Percentiles rank a stretch among this genome's conserved stretches.
phyloP scores from a whole-genome alignment of 2,888 invertebrate genomes.

The Polylopha cassiicola region DNA sequence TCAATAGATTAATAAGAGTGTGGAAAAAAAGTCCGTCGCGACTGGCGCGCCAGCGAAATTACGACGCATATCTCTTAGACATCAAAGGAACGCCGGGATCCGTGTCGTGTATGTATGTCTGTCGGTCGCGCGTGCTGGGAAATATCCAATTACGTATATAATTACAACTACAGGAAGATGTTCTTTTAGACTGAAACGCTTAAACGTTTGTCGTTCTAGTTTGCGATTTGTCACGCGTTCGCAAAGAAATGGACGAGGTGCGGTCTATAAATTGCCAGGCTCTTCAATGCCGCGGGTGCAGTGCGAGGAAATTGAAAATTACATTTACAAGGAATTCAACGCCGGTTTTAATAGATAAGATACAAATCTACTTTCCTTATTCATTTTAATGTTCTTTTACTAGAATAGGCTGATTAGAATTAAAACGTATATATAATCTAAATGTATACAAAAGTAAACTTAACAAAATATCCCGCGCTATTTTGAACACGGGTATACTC shows the following conservation, averaged over 20 bases:
- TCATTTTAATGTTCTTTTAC: too few species aligned
- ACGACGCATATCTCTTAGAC: slow-evolving; percentile 10
- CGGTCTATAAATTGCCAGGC: too few species aligned
- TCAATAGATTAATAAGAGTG: slow-evolving; percentile 18
- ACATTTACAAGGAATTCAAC: too few species aligned
- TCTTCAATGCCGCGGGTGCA: too few species aligned
- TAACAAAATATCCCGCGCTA: too few species aligned
- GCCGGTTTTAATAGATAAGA: too few species aligned
- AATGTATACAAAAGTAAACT: too few species aligned
- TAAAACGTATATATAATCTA: too few species aligned
- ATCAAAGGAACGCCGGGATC: slow-evolving; percentile 36
- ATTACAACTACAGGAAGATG: slow-evolving; percentile 28
- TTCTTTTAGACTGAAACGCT: slow-evolving; percentile 26
- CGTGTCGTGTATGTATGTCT: slow-evolving; percentile 32
- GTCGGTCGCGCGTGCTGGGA: slow-evolving; percentile 36
- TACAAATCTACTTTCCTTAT: too few species aligned
- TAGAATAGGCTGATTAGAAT: too few species aligned
- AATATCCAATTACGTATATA: slow-evolving; percentile 36
- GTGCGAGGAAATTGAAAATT: too few species aligned
- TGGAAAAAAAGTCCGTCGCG: slow-evolving; percentile 13
- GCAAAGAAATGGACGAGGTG: slow-evolving; percentile 2
- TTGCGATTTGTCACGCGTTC: slow-evolving; percentile 4
- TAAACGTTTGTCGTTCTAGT: slow-evolving; percentile 21
- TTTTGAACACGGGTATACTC: too few species aligned
- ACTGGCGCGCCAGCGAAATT: slow-evolving; percentile 9